A percentile compares a stretch with the other conserved stretches of the same genome.
phyloP scores from a whole-genome alignment of 2,888 invertebrate genomes.

The Hyles lineata region DNA sequence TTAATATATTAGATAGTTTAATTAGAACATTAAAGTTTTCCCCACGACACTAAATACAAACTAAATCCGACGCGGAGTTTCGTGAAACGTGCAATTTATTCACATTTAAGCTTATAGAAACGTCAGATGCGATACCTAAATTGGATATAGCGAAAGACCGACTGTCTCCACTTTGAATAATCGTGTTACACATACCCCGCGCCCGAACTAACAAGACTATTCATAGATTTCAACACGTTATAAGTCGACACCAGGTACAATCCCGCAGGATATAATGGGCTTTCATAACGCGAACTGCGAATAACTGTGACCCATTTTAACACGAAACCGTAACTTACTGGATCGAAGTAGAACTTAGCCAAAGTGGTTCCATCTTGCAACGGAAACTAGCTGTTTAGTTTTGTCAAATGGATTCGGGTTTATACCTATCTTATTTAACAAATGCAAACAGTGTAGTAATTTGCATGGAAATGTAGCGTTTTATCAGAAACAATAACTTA shows the following conservation, averaged over 20 bases:
- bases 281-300: conserved; percentile 36
- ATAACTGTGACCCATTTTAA: conserved; percentile 41
- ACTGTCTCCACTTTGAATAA: conserved; percentile 17
- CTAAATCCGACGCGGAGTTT: conserved; percentile 21
- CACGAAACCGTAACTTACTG: conserved; percentile 42
- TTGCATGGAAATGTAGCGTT: conserved; percentile 13
- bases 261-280: conserved; percentile 36
- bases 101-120: conserved; percentile 10
- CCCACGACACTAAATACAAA: conserved; percentile 29
- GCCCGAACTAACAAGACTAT: conserved; percentile 20
- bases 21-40: conserved; percentile 51
- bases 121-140: conserved; percentile 11
- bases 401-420: conserved; percentile 40
- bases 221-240: conserved; percentile 29
- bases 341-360: conserved; percentile 49
- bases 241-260: conserved; percentile 35
- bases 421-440: conserved; percentile 37
- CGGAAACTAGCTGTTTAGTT: conserved; percentile 41
- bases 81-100: conserved; percentile 20
- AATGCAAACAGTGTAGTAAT: conserved; percentile 25
- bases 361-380: conserved; percentile 45
- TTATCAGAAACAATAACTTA: conserved; percentile 30
- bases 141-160: conserved; percentile 8
- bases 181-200: conserved; percentile 16
- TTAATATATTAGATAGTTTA: conserved; percentile 52